Base-by-base conservation (phyloP, 2,797 vertebrate species). In the Lithobates pipiens region DNA sequence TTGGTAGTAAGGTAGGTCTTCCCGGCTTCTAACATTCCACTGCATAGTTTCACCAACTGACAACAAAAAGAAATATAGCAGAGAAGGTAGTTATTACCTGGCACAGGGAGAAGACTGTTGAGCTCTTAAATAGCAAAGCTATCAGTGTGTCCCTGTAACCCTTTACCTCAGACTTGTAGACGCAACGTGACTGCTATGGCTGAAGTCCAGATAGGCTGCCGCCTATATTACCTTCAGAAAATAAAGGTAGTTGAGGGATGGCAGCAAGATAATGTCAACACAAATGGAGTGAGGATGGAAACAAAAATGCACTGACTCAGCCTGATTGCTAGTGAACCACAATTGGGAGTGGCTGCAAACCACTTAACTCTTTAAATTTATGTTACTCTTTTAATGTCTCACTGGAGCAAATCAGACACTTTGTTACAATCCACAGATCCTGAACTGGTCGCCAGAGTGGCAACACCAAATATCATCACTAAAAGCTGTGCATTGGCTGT, bases 1-100 rank as follows among this genome's bases (percentile, higher is more conserved):
- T 97, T 99, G 89, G 98, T 97, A 69, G 94, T 95, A 92, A 96
- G 92, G 8, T 99, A 99, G 10, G 93, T 94, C 92, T 97, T 98
- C 81, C 98, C 98, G 0, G 98, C 97, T 88, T 99, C 98, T 0
- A 99, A 95, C 98, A 99, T 97, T 65, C 97, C 95, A 0, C 97
- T 97, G 94, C 98, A 99, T 88, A 99, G 94, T 94, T 98, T 98
- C 90, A 99, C 98, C 95, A 99, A 94, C 98, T 99, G 92, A 5
- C 29, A 61, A 32, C 6, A 74, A 27, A 50, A 25, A 78, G 7
- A 46, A 1, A 36, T 50, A 36, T 5, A n/a, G 32, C 10, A 42
- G 9, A 57, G 0, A n/a, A 21, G 1, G 44, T 61, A 61, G 18
- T n/a, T 23, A 4, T 61, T 23, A 61, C 54, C 54, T 16, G 50